Evolutionary conservation across 2,797 vertebrate genomes (phyloP), one percentile per base, ranked within the genome.

Genomic region (Cheirogaleus major): DNA sequence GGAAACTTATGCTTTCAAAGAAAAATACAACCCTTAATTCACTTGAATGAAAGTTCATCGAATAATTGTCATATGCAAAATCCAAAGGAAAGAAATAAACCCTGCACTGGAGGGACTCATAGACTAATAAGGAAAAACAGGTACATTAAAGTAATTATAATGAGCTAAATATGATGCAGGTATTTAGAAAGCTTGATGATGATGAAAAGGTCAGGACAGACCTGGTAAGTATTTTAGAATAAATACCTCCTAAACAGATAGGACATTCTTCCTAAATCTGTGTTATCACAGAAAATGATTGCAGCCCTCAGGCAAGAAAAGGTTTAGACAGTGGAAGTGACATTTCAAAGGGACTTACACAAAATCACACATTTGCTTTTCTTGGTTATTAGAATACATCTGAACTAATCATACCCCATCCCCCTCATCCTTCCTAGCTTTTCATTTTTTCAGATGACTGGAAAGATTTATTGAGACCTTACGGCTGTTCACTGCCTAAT

Each of bases 391-490:
- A 65, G 50, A 97, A 91, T 98, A 98, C 89, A 85, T 94, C 55
- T 95, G 80, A 97, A 59, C 69, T 50, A 91, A 80, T 95, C 96
- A 69, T 96, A 43, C 25, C 86, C 63, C 86, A 83, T 76, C 93
- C 80, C 89, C 89, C 76, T 95, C 78, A 72, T 52, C 12, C 52
- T 67, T 92, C 59, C 50, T 41, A 92, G 95, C 89, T 96, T 97
- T 96, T 96, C 57, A 76, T 93, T 90, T 98, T 75, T 97, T 79
- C 72, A 92, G 48, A 92, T 96, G 96, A 96, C 80, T 63, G 35
- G 90, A 97, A 97, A 91, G 97, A 97, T 93, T 94, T 84, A 96
- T 87, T 95, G 55, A 92, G 92, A 81, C 91, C 95, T 97, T 95
- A 98, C 17, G 95, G 80, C 91, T 93, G 48, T 78, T 97, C 12